Evolutionary conservation across 2,888 invertebrate genomes (phyloP).

Genomic region (Zaprionus obscuricornis): DNA sequence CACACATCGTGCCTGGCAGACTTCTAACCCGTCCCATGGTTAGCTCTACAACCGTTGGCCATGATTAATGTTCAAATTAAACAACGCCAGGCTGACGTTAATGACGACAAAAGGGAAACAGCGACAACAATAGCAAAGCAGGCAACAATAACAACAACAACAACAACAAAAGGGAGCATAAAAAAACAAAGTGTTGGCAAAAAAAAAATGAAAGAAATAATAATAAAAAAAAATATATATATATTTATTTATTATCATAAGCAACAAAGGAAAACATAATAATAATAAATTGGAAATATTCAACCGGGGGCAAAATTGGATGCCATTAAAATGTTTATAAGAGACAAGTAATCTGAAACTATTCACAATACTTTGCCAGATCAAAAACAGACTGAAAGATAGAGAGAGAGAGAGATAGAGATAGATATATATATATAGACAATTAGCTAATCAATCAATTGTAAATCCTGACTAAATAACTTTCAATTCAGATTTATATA

Average conservation of each 20-base stretch:
- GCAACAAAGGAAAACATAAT: constrained; percentile 38
- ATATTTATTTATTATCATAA: constrained; percentile 39
- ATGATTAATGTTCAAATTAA: constrained; percentile 78
- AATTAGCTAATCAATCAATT: constrained; percentile 33
- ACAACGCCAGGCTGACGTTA: constrained; percentile 69
- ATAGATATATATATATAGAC: constrained; percentile 6
- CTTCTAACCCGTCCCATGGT: neutral
- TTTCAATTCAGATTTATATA: neutral
- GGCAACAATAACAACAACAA: constrained; percentile 47
- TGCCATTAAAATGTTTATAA: too few relatives aligned
- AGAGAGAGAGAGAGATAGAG: neutral
- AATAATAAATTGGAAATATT: constrained; percentile 34
- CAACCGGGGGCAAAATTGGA: neutral
- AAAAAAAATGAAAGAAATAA: constrained; percentile 18
- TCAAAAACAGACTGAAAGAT: too few relatives aligned
- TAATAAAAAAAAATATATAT: constrained; percentile 11
- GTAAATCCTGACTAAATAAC: constrained; percentile 4
- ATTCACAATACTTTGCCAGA: too few relatives aligned
- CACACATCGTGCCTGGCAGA: too few relatives aligned
- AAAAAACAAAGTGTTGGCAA: constrained; percentile 2
- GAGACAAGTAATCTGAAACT: too few relatives aligned
- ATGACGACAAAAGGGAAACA: constrained; percentile 63
- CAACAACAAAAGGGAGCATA: constrained; percentile 11
- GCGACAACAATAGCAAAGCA: constrained; percentile 42
- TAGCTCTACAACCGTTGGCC: constrained; percentile 29